Evolutionary conservation across 2,888 invertebrate species (phyloP), one percentile per base, ranked within the genome.

Genomic region (Leucophenga montana): DNA sequence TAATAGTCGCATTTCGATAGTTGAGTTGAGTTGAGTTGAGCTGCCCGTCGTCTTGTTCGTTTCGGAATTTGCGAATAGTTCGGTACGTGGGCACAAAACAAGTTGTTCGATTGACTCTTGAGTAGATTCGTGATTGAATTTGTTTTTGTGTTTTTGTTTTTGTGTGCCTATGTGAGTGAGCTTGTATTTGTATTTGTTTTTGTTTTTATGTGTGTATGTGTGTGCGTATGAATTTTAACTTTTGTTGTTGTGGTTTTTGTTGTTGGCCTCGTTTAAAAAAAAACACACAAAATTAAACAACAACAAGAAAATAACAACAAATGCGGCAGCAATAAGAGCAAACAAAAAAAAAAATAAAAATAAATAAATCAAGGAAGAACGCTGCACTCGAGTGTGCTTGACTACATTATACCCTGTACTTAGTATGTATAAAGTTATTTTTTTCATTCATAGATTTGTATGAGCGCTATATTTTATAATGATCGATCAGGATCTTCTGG

Each of bases 271-370:
- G 50, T 50, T 16, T 18, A 11, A 5, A 61, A 27, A 48, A 65
- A 22, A 72, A 57, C 13, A 54, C 54, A 69, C 50, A 27, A 69
- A 6, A 33, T 11, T 13, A 50, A 50, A 50, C 8, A 39, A 11
- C 9, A 39, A 39, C 1, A 39, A 39, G 39, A 39, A 39, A 39
- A 39, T 39, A 50, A 50, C 16, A 50, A 50, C 50, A 50, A 50
- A 50, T 27, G 27, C 27, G 27, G 27, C 4, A 27, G 27, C 27
- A 39, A 39, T 11, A 66, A 27, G 31, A 70, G 20, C 56, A 33
- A 61, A 65, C 20, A 46, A 65, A 65, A 46, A 18, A 46, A 44
- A 65, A 48, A 65, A 13, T 2, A 27, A 4, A 27, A 27, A 27
- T 27, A 2, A 27, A 3, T 27, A 27, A 27, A n/a, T n/a, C n/a